Evolutionary conservation across 1,140 invertebrate species (phyloP), one percentile per base, ranked within the genome.

Genomic region (Drosophila kohkoa): DNA sequence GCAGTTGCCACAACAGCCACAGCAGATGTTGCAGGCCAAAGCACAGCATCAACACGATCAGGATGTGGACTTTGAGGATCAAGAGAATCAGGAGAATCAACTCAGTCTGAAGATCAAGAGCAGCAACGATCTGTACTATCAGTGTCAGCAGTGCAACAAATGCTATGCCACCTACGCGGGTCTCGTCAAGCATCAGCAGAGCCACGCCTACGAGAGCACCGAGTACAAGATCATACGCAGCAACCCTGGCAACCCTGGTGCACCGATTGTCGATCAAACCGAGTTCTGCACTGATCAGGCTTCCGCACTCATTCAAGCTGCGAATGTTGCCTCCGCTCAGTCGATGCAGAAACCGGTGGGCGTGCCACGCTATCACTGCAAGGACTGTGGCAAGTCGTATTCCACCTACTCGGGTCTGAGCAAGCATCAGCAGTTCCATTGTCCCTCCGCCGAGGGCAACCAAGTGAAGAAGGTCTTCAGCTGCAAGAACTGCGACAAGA

Each of bases 371-470:
- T 98, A 97, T 83, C 96, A 98, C 79, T 99, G 98, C 93, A 95
- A 96, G 0, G 97, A 98, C 77, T 99, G 98, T 91, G 96, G 96
- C 13, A 99, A 99, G 93, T 98, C 97, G 4, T 99, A 99, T 93
- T 98, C 98, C 0, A 99, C 98, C 0, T 97, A 97, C 82, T 98
- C 98, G n/a, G 98, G 98, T 0, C 94, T 99, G 0, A 96, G 97
- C 0, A 99, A 99, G 93, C 98, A 99, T 91, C 96, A 98, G 80
- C 98, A 99, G 91, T 99, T 99, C 93, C 98, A 99, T 83, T 99
- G 98, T 91, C 95, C 96, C 1, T 96, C 96, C 0, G 96, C 96
- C 32, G 96, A 96, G 75, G 96, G 96, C 3, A 97, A 97, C 46
- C 95, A 97, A 52, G 94, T 96, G 2, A 97, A 98, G 91, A 99